Conservation (phyloP, 2,888 invertebrate genomes). For the Dexiosoma caninum region DNA sequence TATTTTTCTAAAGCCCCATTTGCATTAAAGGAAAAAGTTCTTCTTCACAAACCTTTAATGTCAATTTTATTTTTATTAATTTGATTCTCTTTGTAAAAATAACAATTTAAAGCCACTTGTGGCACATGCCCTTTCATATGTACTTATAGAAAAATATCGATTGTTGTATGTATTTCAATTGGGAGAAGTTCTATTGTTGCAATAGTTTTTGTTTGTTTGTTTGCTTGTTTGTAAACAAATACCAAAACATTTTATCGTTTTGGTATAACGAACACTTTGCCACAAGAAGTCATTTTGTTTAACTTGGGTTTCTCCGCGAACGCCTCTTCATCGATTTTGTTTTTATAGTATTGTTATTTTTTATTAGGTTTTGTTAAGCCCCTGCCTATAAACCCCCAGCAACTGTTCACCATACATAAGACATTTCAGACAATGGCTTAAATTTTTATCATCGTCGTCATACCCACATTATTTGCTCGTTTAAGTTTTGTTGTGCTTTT, state of each 20-base stretch:
- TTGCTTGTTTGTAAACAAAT: constrained; percentile 22
- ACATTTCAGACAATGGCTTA: constrained; percentile 30
- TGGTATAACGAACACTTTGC: background rate
- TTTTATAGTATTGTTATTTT: no score
- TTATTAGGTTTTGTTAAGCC: constrained; percentile 19
- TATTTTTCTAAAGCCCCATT: no score
- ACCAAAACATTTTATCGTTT: background rate
- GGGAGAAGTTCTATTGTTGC: background rate
- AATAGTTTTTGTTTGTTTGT: no score
- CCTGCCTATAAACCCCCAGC: constrained; percentile 29
- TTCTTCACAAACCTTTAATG: background rate
- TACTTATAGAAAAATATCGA: background rate
- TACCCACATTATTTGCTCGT: constrained; percentile 52
- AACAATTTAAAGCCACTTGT: constrained; percentile 44
- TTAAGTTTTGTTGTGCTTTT: constrained; percentile 24
- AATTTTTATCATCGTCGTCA: constrained; percentile 45
- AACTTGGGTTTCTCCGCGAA: constrained; percentile 24
- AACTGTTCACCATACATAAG: constrained; percentile 16
- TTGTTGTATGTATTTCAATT: background rate
- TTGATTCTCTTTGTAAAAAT: background rate
- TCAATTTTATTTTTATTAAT: background rate
- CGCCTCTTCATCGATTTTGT: constrained; percentile 33
- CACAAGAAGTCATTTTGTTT: background rate
- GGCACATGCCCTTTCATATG: constrained; percentile 51
- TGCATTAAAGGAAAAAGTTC: no score